Conservation (phyloP, 2,113 vertebrate species). For the Pelodiscus sinensis region DNA sequence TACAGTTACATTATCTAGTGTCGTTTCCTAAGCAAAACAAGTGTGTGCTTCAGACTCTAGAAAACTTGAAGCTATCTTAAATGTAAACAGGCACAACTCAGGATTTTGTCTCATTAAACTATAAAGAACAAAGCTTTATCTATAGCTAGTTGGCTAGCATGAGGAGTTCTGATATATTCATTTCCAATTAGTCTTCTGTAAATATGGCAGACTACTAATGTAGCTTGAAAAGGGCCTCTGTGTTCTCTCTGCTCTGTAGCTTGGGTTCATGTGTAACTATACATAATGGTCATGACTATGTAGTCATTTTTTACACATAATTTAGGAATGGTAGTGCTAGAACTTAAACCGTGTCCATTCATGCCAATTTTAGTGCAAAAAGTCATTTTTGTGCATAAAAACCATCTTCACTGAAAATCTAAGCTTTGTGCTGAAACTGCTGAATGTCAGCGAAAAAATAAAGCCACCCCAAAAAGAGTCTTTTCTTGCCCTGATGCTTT, state of each 20-base stretch:
- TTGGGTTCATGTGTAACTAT: conserved; percentile 31
- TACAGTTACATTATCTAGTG: neutral
- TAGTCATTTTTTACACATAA: conserved; percentile 35
- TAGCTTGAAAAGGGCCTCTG: neutral
- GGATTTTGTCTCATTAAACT: neutral
- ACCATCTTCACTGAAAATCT: no score
- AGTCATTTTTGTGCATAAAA: no score
- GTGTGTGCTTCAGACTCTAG: neutral
- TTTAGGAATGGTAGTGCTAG: neutral
- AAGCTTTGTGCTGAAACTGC: no score
- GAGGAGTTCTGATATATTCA: neutral
- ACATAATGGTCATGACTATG: neutral
- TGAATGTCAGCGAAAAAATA: no score
- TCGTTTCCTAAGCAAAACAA: neutral
- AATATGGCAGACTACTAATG: conserved; percentile 33
- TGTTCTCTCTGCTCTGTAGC: conserved; percentile 48
- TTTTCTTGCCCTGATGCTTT: no score
- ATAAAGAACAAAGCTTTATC: neutral
- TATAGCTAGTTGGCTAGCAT: neutral
- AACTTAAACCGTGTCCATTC: neutral
- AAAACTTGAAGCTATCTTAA: conserved; percentile 6
- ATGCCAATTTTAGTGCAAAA: no score
- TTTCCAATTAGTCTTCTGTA: neutral
- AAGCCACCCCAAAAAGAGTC: no score
- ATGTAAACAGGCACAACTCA: neutral